phyloP scores from a whole-genome alignment of 2,797 vertebrate species.

The Pseudopleuronectes americanus region DNA sequence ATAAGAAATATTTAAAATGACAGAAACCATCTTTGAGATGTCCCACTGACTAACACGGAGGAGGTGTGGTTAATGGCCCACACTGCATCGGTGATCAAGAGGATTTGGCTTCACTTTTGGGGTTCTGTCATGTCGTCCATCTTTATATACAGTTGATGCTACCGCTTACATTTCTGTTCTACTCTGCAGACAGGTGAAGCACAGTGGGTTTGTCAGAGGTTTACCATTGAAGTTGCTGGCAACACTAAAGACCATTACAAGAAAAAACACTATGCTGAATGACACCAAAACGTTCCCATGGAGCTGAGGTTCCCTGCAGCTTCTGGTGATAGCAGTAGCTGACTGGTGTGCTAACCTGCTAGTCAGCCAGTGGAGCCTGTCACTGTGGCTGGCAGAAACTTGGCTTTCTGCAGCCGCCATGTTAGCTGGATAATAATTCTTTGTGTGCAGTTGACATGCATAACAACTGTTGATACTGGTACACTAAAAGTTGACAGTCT shows the following conservation, averaged over 20 bases:
- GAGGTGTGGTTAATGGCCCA: too few species aligned
- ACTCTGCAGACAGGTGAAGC: neutral
- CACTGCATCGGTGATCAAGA: too few species aligned
- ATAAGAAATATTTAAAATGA: too few species aligned
- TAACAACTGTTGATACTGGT: constrained; percentile 7
- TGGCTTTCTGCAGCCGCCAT: neutral
- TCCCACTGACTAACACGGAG: too few species aligned
- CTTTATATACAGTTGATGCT: too few species aligned
- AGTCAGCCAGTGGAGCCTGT: neutral
- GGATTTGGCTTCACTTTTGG: too few species aligned
- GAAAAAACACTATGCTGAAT: neutral
- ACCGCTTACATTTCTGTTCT: neutral
- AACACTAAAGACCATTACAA: neutral
- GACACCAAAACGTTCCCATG: neutral
- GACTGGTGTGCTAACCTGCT: neutral
- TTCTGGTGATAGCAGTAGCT: neutral
- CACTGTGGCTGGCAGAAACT: constrained; percentile 4
- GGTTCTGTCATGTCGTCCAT: too few species aligned
- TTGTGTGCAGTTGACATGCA: constrained; percentile 30
- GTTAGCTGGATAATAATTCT: constrained; percentile 24
- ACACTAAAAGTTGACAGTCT: constrained; percentile 38
- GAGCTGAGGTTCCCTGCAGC: neutral
- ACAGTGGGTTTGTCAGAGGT: neutral
- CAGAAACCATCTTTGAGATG: too few species aligned
- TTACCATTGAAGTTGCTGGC: too few species aligned